Percentiles rank a stretch among this genome's conserved stretches.
phyloP scores from a whole-genome alignment of 2,797 vertebrate genomes.

The Eulemur rubriventer region DNA sequence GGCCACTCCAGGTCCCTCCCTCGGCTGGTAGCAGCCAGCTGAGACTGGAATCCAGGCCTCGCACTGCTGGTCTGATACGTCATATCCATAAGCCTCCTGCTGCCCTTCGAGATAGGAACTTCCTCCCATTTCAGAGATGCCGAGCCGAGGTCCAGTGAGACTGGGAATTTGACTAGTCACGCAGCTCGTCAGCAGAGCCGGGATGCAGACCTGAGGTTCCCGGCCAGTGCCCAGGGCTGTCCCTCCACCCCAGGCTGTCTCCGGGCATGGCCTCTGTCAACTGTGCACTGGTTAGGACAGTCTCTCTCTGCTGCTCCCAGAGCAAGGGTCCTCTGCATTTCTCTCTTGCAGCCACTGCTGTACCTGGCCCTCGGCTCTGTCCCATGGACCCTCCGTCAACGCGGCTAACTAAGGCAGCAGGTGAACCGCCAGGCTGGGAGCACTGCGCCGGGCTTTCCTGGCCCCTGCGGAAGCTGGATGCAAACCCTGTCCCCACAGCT shows the following conservation, averaged over 20 bases:
- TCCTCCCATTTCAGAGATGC: not conserved
- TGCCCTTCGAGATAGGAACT: not conserved
- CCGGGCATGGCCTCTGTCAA: not conserved
- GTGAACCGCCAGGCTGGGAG: not conserved
- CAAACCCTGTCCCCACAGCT: no score
- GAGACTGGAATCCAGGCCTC: not conserved
- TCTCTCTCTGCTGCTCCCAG: not conserved
- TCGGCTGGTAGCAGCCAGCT: not conserved
- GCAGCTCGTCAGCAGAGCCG: not conserved
- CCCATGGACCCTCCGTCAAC: not conserved
- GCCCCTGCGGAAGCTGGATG: rapidly evolving
- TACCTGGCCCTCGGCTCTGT: no score
- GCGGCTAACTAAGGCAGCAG: rapidly evolving
- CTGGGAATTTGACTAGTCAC: not conserved
- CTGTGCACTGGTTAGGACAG: no score
- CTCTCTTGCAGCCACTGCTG: not conserved
- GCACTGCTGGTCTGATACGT: rapidly evolving
- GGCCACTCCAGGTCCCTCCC: not conserved
- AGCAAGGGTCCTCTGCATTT: not conserved
- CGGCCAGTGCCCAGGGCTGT: not conserved
- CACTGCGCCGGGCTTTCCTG: no score
- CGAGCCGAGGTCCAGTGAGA: not conserved
- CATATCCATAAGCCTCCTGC: not conserved
- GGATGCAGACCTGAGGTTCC: not conserved
- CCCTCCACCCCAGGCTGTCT: not conserved